These are phyloP conservation scores for Thera britannica DNA, from an alignment of 2,888 invertebrate species.

Conservation along the genomic window DNA sequence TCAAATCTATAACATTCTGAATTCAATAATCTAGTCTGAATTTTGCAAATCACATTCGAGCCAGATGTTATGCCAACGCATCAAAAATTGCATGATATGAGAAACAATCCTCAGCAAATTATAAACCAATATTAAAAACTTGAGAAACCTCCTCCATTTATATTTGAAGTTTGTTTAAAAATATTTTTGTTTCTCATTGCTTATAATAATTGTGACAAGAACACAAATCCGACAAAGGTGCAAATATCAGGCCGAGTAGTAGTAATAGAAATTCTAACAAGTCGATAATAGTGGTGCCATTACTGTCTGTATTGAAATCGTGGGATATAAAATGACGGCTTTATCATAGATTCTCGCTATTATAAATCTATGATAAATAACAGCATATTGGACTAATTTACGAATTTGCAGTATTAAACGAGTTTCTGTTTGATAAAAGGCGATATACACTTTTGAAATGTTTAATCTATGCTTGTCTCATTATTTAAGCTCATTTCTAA, in stretches of 20 bases:
- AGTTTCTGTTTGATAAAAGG: not conserved
- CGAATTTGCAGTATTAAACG: conserved; percentile 3
- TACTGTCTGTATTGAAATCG: conserved; percentile 42
- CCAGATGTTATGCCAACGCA: no score
- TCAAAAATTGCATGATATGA: not conserved
- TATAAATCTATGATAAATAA: conserved; percentile 17
- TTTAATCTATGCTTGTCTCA: no score
- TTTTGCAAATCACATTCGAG: not conserved
- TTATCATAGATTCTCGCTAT: conserved; percentile 31
- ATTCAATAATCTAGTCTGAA: not conserved
- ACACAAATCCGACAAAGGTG: conserved; percentile 3
- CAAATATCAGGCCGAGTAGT: conserved; percentile 9
- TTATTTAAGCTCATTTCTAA: no score
- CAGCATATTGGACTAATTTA: conserved; percentile 23
- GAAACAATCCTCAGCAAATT: not conserved
- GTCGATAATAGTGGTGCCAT: conserved; percentile 43
- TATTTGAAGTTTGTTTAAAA: no score
- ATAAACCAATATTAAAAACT: not conserved
- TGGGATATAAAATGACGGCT: conserved; percentile 46
- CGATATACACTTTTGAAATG: no score
- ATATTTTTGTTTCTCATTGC: no score
- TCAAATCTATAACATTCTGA: no score
- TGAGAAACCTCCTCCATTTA: not conserved
- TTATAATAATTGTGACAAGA: no score
- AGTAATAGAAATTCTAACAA: conserved; percentile 44